Conservation (phyloP, 2,888 invertebrate species). For the Neuroscelio doddi region DNA sequence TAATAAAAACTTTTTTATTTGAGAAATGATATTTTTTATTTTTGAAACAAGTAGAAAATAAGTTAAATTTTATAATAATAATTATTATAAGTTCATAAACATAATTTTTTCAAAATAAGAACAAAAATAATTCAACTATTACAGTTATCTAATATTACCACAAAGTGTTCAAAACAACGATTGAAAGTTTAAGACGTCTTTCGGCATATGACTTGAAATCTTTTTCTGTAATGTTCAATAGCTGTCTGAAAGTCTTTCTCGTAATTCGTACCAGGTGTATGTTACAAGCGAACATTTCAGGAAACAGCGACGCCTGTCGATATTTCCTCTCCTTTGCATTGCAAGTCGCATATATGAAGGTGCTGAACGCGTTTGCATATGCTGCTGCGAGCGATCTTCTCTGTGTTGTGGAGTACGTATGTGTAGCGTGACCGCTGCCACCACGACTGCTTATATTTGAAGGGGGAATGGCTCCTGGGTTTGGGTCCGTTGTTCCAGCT, state of each 20-base stretch:
- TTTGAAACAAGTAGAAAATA: too few species aligned
- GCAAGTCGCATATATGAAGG: conserved; percentile 15
- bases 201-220: too few species aligned
- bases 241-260: conserved; percentile 4
- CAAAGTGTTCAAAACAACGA: too few species aligned
- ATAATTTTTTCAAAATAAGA: too few species aligned
- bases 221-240: too few species aligned
- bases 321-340: conserved; percentile 34
- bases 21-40: too few species aligned
- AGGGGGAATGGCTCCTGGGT: conserved; percentile 31
- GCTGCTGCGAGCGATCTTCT: background rate
- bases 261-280: conserved; percentile 31
- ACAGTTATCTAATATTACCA: too few species aligned
- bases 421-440: conserved; percentile 39
- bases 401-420: conserved; percentile 4
- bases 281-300: conserved; percentile 28
- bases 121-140: too few species aligned
- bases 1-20: too few species aligned
- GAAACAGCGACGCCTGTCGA: conserved; percentile 16
- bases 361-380: background rate
- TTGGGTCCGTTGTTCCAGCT: conserved; percentile 34
- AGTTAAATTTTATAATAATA: too few species aligned
- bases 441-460: conserved; percentile 35
- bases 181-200: too few species aligned
- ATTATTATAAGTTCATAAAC: too few species aligned